Conservation (phyloP, 2,797 vertebrate genomes). For the Ammospiza maritima region DNA sequence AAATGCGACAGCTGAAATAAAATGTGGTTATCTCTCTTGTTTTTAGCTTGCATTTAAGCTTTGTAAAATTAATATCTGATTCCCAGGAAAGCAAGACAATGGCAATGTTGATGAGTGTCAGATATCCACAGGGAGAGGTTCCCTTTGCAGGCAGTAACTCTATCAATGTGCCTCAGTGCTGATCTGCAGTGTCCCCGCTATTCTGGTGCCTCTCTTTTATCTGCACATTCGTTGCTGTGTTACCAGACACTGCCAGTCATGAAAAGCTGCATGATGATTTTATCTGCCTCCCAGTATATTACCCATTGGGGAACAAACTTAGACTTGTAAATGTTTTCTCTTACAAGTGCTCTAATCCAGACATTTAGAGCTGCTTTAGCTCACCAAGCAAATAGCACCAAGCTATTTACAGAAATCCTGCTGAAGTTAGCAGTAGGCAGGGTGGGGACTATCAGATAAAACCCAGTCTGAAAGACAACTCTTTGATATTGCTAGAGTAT, state of each 20-base stretch:
- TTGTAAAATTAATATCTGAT: conserved; percentile 54
- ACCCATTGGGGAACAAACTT: conserved; percentile 33
- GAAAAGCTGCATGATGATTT: conserved; percentile 52
- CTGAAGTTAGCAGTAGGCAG: neutral
- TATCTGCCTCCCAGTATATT: conserved; percentile 41
- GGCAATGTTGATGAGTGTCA: conserved; percentile 28
- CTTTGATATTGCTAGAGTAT: neutral
- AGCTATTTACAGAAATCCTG: conserved; percentile 19
- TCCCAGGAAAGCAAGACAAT: conserved; percentile 24
- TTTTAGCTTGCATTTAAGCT: conserved; percentile 13
- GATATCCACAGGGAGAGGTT: conserved; percentile 42
- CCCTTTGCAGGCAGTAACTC: conserved; percentile 48
- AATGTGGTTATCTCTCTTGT: neutral
- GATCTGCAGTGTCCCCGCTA: neutral
- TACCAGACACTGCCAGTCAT: conserved; percentile 57
- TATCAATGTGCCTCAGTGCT: neutral
- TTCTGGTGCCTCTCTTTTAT: conserved; percentile 30
- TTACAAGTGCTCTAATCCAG: neutral
- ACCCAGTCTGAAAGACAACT: neutral
- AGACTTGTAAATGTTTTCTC: conserved; percentile 51
- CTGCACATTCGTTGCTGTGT: conserved; percentile 4
- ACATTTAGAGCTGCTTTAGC: neutral
- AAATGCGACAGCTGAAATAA: neutral
- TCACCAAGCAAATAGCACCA: neutral
- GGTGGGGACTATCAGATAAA: neutral